phyloP scores from a whole-genome alignment of 2,113 vertebrate genomes.

The Actinemys pallida region DNA sequence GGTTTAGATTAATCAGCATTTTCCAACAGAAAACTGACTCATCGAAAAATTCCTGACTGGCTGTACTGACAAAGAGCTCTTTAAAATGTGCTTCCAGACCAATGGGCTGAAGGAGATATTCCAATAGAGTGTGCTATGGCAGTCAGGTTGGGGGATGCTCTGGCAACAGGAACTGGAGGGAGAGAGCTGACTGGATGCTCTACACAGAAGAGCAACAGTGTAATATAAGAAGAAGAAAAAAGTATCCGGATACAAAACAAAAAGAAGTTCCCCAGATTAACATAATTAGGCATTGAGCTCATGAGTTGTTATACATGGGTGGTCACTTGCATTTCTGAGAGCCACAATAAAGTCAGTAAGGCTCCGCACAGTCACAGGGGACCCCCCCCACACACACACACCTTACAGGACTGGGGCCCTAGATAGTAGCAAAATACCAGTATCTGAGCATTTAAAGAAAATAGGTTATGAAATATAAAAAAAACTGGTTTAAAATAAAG shows the following conservation, averaged over 20 bases:
- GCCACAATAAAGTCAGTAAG: neutral
- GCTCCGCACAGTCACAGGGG: too few relatives aligned
- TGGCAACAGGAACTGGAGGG: neutral
- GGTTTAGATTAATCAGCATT: too few relatives aligned
- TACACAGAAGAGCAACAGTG: neutral
- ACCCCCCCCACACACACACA: neutral
- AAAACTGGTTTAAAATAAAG: neutral
- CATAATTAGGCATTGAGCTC: neutral
- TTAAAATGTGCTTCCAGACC: neutral
- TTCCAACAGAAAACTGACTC: too few relatives aligned
- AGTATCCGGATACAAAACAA: neutral
- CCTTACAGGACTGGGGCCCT: neutral
- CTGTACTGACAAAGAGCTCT: neutral
- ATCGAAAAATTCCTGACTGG: too few relatives aligned
- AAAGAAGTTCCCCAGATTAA: neutral
- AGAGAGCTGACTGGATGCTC: neutral
- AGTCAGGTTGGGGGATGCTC: neutral
- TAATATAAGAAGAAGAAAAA: neutral
- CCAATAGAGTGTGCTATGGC: neutral
- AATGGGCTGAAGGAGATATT: neutral
- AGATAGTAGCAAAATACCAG: neutral
- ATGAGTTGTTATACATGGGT: neutral
- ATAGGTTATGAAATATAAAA: neutral
- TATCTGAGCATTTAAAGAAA: neutral
- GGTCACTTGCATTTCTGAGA: neutral